These are phyloP conservation scores for Carollia perspicillata DNA, from an alignment of 2,113 vertebrate species.

Conservation along the genomic window DNA sequence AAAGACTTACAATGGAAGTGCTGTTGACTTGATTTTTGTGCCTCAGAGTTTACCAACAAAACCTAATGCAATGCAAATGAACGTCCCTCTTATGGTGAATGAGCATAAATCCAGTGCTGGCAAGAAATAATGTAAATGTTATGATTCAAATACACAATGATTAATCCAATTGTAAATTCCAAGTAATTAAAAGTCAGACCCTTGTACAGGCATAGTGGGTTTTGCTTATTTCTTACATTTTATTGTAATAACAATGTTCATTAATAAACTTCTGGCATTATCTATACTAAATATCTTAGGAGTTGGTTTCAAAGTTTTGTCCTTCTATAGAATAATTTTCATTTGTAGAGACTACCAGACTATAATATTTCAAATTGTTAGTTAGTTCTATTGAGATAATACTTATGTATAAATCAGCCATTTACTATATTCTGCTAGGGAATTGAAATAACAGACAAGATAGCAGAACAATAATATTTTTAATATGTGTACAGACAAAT, in stretches of 20 bases:
- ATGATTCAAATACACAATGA: conserved; percentile 10
- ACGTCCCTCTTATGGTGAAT: neutral
- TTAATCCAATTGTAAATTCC: conserved; percentile 45
- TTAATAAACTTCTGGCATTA: conserved; percentile 17
- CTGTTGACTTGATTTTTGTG: conserved; percentile 63
- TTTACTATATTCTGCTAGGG: neutral
- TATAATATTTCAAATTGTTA: neutral
- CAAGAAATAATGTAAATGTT: conserved; percentile 43
- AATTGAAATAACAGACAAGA: neutral
- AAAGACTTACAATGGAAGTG: conserved; percentile 70
- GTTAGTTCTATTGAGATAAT: neutral
- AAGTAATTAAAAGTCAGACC: neutral
- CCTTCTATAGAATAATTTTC: neutral
- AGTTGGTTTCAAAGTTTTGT: neutral
- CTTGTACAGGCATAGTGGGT: neutral
- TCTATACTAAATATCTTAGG: neutral
- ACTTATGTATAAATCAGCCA: neutral
- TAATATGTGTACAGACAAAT: neutral
- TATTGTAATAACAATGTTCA: neutral
- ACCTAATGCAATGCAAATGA: neutral
- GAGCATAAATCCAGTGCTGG: conserved; percentile 41
- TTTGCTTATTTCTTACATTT: conserved; percentile 20
- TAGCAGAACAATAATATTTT: neutral
- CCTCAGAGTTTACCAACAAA: conserved; percentile 71
- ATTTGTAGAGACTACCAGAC: neutral